These are phyloP conservation scores for Patiria pectinifera DNA, from an alignment of 53 echinoderm and acorn worm species.

Conservation along the genomic window DNA sequence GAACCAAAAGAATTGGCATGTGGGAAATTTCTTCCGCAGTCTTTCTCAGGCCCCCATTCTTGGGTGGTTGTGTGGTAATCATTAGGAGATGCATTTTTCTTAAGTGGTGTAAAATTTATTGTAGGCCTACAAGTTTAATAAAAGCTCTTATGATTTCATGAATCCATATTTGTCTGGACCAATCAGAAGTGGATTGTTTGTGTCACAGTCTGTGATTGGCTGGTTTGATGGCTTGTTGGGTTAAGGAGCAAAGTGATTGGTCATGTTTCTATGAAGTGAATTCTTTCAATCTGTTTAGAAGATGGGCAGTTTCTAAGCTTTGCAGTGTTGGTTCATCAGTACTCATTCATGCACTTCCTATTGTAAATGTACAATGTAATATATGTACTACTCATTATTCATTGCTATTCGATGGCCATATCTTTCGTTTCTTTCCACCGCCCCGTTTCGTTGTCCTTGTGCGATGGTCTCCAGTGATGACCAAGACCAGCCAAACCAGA, in stretches of 20 bases:
- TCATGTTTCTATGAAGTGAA: not conserved
- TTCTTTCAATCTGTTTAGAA: not conserved
- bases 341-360: not conserved
- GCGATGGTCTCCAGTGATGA: not conserved
- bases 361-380: not conserved
- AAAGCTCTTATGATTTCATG: not conserved
- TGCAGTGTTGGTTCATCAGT: not conserved
- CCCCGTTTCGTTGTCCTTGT: not conserved
- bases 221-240: not conserved
- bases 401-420: not conserved
- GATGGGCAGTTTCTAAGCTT: not conserved
- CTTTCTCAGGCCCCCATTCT: not conserved
- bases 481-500: not conserved
- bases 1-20: not conserved
- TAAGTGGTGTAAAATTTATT: not conserved
- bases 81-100: not conserved
- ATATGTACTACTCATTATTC: not conserved
- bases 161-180: not conserved
- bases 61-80: not conserved
- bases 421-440: not conserved
- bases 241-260: not conserved
- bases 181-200: not conserved
- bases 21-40: not conserved
- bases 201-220: not conserved
- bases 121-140: not conserved